phyloP scores from a whole-genome alignment of 2,113 vertebrate genomes.

The Caloenas nicobarica region DNA sequence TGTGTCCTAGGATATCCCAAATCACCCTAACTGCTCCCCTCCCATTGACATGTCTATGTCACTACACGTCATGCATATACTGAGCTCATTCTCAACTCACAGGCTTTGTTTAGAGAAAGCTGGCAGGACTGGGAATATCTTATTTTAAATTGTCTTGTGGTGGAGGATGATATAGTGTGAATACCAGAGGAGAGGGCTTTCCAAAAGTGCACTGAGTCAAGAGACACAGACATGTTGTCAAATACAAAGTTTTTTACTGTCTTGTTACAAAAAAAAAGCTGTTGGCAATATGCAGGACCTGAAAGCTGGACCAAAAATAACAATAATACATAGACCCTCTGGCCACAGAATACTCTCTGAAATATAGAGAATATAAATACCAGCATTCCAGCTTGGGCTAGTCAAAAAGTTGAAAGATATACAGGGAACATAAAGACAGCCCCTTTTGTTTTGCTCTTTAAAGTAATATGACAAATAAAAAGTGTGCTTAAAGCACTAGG shows the following conservation, averaged over 20 bases:
- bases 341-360: slow-evolving; percentile 32
- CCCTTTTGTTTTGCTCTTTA: not conserved
- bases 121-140: slow-evolving; percentile 18
- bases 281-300: not conserved
- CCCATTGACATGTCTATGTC: not conserved
- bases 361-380: slow-evolving; percentile 41
- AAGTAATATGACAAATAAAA: not conserved
- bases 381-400: not conserved
- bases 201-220: slow-evolving; percentile 8
- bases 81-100: slow-evolving; percentile 22
- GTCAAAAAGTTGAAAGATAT: slow-evolving; percentile 16
- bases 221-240: not conserved
- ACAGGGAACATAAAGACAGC: not conserved
- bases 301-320: slow-evolving; percentile 53
- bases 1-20: not conserved
- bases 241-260: slow-evolving; percentile 16
- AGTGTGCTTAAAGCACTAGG: not conserved
- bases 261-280: not conserved
- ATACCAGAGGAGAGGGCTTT: slow-evolving; percentile 18
- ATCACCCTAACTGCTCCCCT: not conserved
- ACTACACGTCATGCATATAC: not conserved
- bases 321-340: slow-evolving; percentile 27
- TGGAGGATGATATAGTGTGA: slow-evolving; percentile 37
- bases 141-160: slow-evolving; percentile 30
- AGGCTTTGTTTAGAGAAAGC: slow-evolving; percentile 28